These are phyloP conservation scores for Hassar affinis DNA, from an alignment of 2,113 vertebrate species.

Conservation along the genomic window DNA sequence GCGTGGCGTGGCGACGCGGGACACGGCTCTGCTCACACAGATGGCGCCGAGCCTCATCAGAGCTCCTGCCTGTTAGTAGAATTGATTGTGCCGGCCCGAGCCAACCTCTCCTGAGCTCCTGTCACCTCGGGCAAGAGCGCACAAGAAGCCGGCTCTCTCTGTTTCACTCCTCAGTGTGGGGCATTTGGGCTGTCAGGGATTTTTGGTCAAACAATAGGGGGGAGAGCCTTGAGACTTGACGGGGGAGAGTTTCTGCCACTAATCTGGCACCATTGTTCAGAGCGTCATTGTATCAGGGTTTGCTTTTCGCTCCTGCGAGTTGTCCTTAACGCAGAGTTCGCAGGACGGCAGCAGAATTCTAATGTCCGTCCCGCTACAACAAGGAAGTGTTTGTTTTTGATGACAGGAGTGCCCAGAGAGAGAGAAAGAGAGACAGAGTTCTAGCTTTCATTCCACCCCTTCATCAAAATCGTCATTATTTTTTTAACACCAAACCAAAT, in stretches of 20 bases:
- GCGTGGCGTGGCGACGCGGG: constrained; percentile 58
- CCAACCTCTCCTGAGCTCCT: constrained; percentile 53
- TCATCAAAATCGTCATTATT: not conserved
- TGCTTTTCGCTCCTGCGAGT: constrained; percentile 46
- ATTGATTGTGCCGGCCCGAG: constrained; percentile 52
- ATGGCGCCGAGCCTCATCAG: constrained; percentile 64
- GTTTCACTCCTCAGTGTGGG: constrained; percentile 9
- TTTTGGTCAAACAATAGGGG: constrained; percentile 18
- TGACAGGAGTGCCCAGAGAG: too few relatives aligned
- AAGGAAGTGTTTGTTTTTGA: not conserved
- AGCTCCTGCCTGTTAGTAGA: constrained; percentile 63
- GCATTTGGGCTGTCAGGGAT: constrained; percentile 14
- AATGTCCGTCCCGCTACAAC: constrained; percentile 62
- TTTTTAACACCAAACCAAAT: not conserved
- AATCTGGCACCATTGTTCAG: constrained; percentile 61
- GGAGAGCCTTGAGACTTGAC: constrained; percentile 35
- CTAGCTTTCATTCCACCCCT: not conserved
- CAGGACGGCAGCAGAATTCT: constrained; percentile 65
- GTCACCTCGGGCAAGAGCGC: constrained; percentile 60
- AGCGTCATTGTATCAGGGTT: constrained; percentile 56
- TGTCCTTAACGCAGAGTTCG: constrained; percentile 59
- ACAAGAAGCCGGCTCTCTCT: constrained; percentile 53
- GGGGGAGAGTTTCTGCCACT: constrained; percentile 61
- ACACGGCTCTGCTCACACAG: constrained; percentile 64
- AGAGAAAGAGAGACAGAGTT: too few relatives aligned